Base-by-base conservation (phyloP, 1,140 invertebrate genomes). In the Drosophila pallidifrons region DNA sequence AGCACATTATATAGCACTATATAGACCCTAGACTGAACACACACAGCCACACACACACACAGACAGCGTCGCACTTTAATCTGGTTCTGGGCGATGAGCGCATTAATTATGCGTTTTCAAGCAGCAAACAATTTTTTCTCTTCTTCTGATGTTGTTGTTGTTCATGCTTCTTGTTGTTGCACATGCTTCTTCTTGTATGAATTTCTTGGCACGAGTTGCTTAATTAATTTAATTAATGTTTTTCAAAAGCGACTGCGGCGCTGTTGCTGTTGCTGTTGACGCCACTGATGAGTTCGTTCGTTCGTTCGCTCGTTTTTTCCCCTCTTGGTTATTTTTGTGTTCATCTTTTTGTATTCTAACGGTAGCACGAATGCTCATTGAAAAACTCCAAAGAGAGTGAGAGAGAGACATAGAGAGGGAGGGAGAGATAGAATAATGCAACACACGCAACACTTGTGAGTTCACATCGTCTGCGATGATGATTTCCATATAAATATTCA, bases 171-270 rank as follows among this genome's bases (percentile, higher is more conserved):
- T n/a, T 77, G 51, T 73, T 77, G 61, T 64, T 77, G 67, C 51
- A 65, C 13, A 38, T 65, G 59, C 43, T 38, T 38, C 45, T 25
- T 41, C 59, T 54, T 59, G 59, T 67, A 77, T 68, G 55, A 83
- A 74, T 81, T 85, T 74, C 85, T 89, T 89, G 81, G 85, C 85
- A 88, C 85, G 85, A 89, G 85, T 89, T 88, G 78, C 65, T 85
- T 89, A 89, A 89, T 89, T 89, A 89, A 89, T 89, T 89, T 89
- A 89, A 89, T 89, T 89, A 89, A 89, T 89, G 85, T 89, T 89
- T 89, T 87, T 75, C 67, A 75, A 89, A 82, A 83, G 77, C 74
- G 82, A 81, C 70, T 80, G 55, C 63, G 79, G 60, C 75, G 71
- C 65, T 70, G 75, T 68, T 66, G 35, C 55, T 69, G 70, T 61